Evolutionary conservation across 2,113 vertebrate genomes (phyloP).

Genomic region (Chauna torquata): DNA sequence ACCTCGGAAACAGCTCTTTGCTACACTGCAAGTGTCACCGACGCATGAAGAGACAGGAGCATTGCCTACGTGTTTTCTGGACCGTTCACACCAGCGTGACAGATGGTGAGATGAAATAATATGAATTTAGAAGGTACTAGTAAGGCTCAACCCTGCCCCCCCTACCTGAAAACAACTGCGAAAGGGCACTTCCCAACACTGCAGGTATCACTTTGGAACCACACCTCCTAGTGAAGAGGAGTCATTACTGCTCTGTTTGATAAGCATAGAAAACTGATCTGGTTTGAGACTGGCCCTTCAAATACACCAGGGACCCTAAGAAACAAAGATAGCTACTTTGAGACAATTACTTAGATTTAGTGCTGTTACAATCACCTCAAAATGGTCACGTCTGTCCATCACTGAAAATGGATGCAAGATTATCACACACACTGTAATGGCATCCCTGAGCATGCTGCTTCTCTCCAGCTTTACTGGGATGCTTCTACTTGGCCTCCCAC

Average conservation of each 20-base stretch:
- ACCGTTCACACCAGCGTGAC: conserved; percentile 79
- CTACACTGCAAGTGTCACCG: conserved; percentile 87
- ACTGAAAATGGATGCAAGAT: rapidly evolving
- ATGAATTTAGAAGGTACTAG: background rate
- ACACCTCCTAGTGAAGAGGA: background rate
- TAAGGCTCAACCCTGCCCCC: background rate
- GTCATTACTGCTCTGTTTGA: background rate
- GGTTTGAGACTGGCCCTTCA: background rate
- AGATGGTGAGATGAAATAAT: conserved; percentile 79
- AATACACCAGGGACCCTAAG: background rate
- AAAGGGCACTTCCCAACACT: background rate
- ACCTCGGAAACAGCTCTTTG: conserved; percentile 82
- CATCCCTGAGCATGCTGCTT: background rate
- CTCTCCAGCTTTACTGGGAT: background rate
- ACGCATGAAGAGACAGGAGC: conserved; percentile 85
- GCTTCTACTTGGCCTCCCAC: background rate
- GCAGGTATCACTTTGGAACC: background rate
- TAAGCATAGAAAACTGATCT: background rate
- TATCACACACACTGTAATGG: background rate
- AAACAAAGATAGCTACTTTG: background rate
- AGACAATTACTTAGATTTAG: background rate
- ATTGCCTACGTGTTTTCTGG: conserved; percentile 90
- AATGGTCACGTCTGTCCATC: background rate
- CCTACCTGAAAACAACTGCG: background rate
- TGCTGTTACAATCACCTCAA: background rate